Conservation (phyloP, 2,888 invertebrate species). For the Macropis europaea region DNA sequence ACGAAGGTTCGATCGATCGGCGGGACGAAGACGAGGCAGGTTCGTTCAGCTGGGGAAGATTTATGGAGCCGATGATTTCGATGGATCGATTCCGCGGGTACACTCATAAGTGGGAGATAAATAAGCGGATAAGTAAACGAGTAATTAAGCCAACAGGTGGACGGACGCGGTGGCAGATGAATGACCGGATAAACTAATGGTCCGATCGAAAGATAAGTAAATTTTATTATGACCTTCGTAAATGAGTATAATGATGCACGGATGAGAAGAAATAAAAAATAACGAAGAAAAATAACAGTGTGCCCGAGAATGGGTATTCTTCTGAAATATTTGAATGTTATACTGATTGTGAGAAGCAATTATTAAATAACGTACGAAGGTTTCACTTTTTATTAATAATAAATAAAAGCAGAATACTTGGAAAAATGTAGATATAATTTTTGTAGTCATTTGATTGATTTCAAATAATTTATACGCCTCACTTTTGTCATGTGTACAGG, state of each 20-base stretch:
- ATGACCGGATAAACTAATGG: conserved; percentile 1
- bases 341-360: no score
- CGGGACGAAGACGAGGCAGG: neutral
- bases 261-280: neutral
- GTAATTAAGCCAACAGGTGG: conserved; percentile 16
- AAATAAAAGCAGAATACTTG: no score
- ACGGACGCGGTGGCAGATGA: neutral
- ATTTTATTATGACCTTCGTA: neutral
- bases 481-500: no score
- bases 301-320: no score
- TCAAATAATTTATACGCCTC: no score
- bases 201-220: neutral
- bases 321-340: no score
- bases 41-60: neutral
- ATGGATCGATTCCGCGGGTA: neutral
- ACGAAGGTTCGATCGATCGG: neutral
- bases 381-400: no score
- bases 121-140: conserved; percentile 6
- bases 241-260: neutral
- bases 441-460: no score
- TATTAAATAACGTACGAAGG: no score
- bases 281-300: no score
- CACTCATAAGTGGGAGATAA: neutral
- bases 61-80: neutral
- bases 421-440: no score